These are phyloP conservation scores for Diphyllodes magnificus DNA, from an alignment of 2,113 vertebrate species.

Conservation along the genomic window DNA sequence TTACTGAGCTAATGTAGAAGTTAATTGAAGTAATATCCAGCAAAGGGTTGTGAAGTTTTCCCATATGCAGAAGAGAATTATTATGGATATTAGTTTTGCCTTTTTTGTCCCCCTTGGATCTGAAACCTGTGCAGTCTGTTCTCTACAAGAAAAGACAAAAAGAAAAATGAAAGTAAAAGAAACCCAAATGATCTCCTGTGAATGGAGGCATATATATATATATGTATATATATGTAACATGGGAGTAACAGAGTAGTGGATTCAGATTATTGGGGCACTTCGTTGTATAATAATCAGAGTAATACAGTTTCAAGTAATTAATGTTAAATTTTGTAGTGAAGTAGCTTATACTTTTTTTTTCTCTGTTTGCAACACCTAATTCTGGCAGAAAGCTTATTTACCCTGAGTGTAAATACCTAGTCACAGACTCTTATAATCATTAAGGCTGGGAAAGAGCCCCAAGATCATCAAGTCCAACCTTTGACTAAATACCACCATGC, in stretches of 20 bases:
- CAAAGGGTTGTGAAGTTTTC: background rate
- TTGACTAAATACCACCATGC: background rate
- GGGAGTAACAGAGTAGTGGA: background rate
- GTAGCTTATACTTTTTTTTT: background rate
- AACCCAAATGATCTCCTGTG: background rate
- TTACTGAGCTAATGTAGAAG: background rate
- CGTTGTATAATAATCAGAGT: background rate
- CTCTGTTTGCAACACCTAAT: background rate
- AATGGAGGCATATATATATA: background rate
- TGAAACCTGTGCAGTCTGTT: background rate
- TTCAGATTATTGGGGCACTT: background rate
- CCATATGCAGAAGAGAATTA: background rate
- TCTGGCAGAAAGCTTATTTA: background rate
- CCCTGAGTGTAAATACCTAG: background rate
- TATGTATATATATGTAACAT: background rate
- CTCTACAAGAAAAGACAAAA: background rate
- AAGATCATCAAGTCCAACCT: background rate
- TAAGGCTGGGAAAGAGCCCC: background rate
- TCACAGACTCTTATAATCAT: background rate
- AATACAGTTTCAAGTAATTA: background rate
- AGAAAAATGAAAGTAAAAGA: background rate
- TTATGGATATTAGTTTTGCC: background rate
- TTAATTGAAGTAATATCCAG: background rate
- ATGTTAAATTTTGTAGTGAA: background rate
- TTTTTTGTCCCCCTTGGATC: rapidly evolving